Percentiles rank a stretch among this genome's conserved stretches.
These are phyloP conservation scores for Pseudomyrmex sp. DNA, from an alignment of 1,140 invertebrate genomes.

Conservation along the genomic window DNA sequence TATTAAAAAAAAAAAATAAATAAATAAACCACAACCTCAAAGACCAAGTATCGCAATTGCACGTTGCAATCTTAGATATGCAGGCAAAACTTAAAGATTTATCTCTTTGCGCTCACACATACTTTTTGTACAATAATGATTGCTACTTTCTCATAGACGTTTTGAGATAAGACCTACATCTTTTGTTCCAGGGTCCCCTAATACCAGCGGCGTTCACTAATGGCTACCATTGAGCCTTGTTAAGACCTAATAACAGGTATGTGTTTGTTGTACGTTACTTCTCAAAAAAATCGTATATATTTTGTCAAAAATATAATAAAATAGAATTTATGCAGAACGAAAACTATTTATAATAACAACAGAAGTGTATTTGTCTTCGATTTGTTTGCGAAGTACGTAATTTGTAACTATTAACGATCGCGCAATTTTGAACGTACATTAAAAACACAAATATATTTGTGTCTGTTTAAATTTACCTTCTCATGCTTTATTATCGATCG, in stretches of 20 bases:
- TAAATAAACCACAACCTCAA: conserved; percentile 43
- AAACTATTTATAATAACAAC: no score
- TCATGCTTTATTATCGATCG: no score
- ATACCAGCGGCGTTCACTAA: conserved; percentile 97
- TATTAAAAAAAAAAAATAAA: background rate
- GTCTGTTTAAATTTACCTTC: no score
- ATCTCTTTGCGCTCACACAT: conserved; percentile 29
- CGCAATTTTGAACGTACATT: no score
- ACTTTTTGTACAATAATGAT: background rate
- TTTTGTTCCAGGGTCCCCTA: conserved; percentile 91
- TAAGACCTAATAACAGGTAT: conserved; percentile 85
- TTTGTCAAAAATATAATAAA: no score
- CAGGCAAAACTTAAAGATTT: conserved; percentile 39
- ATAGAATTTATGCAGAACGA: no score
- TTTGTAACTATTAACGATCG: no score
- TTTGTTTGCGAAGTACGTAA: no score
- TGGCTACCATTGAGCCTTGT: conserved; percentile 94
- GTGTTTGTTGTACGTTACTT: conserved; percentile 48
- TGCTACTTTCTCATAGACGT: conserved; percentile 56
- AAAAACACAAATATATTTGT: no score
- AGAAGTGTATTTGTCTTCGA: no score
- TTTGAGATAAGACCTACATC: conserved; percentile 56
- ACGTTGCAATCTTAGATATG: conserved; percentile 59
- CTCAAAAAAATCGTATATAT: no score
- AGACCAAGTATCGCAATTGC: conserved; percentile 77